Percentiles rank a stretch among this genome's conserved stretches.
These are phyloP conservation scores for Rhinolophus ferrumequinum DNA, from an alignment of 2,113 vertebrate genomes.

Conservation along the genomic window DNA sequence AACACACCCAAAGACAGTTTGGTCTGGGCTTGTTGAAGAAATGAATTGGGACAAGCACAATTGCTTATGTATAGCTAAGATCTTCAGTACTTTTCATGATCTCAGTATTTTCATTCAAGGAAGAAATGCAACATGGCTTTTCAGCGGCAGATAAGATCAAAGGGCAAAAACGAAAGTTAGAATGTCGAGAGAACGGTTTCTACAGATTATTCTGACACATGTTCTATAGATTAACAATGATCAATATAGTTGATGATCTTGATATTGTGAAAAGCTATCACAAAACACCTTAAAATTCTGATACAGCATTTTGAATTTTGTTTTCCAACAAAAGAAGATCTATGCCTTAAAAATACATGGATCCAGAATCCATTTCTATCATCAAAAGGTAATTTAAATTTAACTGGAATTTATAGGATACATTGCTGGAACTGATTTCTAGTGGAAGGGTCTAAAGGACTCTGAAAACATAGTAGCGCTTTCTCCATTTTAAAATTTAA, in stretches of 20 bases:
- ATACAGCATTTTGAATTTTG: constrained; percentile 58
- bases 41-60: neutral
- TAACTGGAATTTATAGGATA: neutral
- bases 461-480: neutral
- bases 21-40: neutral
- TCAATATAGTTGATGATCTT: neutral
- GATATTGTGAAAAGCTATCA: neutral
- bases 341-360: constrained; percentile 26
- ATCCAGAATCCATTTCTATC: constrained; percentile 46
- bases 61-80: neutral
- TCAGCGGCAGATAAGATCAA: neutral
- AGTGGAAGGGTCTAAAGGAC: neutral
- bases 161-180: neutral
- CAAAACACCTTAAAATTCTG: neutral
- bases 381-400: constrained; percentile 47
- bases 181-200: neutral
- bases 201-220: neutral
- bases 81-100: neutral
- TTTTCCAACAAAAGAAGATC: constrained; percentile 51
- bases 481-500: constrained; percentile 39
- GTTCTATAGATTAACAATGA: neutral
- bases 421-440: neutral
- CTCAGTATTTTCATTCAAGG: neutral
- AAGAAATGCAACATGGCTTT: neutral
- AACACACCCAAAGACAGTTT: neutral